A percentile compares a stretch with the other conserved stretches of the same genome.
These are phyloP conservation scores for Herpetotheres cachinnans DNA, from an alignment of 2,113 vertebrate genomes.

Conservation along the genomic window DNA sequence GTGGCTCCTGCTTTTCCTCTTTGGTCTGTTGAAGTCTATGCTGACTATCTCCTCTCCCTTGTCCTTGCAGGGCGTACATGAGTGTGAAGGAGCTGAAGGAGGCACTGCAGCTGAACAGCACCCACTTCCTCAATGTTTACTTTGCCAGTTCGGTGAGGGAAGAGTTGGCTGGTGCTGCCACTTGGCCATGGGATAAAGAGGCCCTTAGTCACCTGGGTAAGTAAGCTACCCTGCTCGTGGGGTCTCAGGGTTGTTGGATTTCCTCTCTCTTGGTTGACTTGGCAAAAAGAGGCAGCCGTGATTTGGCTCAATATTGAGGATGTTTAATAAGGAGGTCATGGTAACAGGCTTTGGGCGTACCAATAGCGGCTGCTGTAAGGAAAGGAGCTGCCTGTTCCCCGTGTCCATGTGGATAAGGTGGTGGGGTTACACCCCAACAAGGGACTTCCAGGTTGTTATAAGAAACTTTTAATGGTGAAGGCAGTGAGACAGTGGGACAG, in stretches of 20 bases:
- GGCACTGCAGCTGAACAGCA: conserved; percentile 83
- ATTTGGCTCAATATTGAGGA: background rate
- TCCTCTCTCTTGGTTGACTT: background rate
- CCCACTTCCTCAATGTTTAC: conserved; percentile 91
- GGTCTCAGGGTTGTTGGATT: background rate
- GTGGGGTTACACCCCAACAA: background rate
- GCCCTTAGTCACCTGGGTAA: conserved; percentile 87
- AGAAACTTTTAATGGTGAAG: background rate
- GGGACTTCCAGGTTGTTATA: background rate
- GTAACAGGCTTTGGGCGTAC: background rate
- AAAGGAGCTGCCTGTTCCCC: background rate
- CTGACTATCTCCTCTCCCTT: background rate
- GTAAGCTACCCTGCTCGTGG: background rate
- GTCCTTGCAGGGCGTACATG: conserved; percentile 86
- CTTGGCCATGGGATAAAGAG: conserved; percentile 98
- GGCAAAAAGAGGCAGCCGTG: background rate
- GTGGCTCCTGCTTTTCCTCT: background rate
- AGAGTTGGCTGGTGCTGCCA: conserved; percentile 92
- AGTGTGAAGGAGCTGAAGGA: conserved; percentile 96
- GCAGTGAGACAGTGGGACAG: background rate
- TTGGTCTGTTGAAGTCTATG: background rate
- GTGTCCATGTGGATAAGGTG: accelerated
- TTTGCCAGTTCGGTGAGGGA: conserved; percentile 92
- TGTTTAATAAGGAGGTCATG: background rate
- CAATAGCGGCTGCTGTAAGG: background rate